Conservation (phyloP, 2,888 invertebrate genomes). For the Strigamia crassipes region DNA sequence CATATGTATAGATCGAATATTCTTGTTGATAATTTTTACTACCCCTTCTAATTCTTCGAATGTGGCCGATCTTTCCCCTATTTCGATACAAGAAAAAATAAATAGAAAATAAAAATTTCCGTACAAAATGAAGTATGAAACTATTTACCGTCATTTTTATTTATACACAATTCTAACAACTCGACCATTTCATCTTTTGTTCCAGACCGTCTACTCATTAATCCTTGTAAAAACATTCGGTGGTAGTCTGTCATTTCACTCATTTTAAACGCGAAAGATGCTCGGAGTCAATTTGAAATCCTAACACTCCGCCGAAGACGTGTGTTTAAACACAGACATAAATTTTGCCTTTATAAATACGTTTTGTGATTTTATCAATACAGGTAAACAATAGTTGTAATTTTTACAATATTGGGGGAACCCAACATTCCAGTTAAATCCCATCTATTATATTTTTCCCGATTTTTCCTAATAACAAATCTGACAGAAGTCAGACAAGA, state of each 20-base stretch:
- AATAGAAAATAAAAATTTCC: neutral
- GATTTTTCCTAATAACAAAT: no score
- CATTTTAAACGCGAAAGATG: neutral
- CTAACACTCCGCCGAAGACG: neutral
- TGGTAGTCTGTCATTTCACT: conserved; percentile 45
- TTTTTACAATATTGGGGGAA: no score
- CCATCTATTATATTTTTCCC: no score
- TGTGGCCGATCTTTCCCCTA: neutral
- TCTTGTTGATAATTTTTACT: conserved; percentile 55
- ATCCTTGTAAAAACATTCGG: conserved; percentile 50
- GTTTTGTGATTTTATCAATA: no score
- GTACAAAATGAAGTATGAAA: neutral
- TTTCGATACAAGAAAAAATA: neutral
- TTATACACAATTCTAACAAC: neutral
- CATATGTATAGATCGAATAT: conserved; percentile 55
- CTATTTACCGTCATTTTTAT: neutral
- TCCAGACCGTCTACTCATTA: conserved; percentile 50
- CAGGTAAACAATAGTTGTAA: no score
- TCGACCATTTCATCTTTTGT: neutral
- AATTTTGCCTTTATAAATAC: neutral
- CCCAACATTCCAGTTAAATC: no score
- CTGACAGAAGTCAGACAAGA: no score
- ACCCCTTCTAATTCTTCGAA: conserved; percentile 49
- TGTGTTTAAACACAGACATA: neutral
- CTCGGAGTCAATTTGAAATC: neutral